Conservation (phyloP, 1,140 invertebrate species). For the Augochlora pura region DNA sequence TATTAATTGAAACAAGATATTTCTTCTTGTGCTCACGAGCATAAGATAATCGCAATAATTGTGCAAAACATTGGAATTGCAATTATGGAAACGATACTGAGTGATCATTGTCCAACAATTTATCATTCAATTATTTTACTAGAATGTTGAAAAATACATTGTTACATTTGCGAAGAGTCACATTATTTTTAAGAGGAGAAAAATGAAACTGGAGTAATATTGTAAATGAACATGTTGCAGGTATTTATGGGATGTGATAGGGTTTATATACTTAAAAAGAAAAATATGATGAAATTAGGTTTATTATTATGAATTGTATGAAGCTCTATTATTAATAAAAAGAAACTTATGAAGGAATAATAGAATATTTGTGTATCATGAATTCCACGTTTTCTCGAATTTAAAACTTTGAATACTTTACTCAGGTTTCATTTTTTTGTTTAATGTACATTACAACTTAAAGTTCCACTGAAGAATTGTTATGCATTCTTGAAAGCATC, state of each 20-base stretch:
- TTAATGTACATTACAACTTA: conserved; percentile 6
- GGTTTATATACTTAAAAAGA: too few relatives aligned
- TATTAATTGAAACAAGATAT: conserved; percentile 51
- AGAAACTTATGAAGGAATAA: too few relatives aligned
- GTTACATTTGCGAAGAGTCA: conserved; percentile 4
- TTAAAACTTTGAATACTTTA: neutral
- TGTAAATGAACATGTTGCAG: too few relatives aligned
- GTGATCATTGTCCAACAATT: conserved; percentile 8
- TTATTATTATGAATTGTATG: too few relatives aligned
- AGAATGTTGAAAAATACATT: neutral
- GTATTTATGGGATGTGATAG: too few relatives aligned
- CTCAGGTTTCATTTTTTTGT: conserved; percentile 5
- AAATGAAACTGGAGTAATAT: conserved; percentile 23
- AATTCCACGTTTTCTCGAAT: neutral
- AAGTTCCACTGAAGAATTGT: conserved; percentile 5
- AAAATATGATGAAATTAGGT: too few relatives aligned
- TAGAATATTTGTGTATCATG: neutral
- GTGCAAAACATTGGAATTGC: neutral
- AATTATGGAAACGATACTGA: neutral
- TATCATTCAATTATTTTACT: conserved; percentile 14
- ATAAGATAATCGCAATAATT: conserved; percentile 8
- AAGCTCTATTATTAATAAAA: too few relatives aligned
- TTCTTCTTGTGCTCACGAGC: conserved; percentile 43
- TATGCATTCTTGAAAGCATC: conserved; percentile 36
- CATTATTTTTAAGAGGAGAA: neutral